Percentiles rank a stretch among this genome's conserved stretches.
Evolutionary conservation across 37 sponge, comb jelly and placozoan genomes (phyloP).

Genomic region (Hormiphora californensis): DNA sequence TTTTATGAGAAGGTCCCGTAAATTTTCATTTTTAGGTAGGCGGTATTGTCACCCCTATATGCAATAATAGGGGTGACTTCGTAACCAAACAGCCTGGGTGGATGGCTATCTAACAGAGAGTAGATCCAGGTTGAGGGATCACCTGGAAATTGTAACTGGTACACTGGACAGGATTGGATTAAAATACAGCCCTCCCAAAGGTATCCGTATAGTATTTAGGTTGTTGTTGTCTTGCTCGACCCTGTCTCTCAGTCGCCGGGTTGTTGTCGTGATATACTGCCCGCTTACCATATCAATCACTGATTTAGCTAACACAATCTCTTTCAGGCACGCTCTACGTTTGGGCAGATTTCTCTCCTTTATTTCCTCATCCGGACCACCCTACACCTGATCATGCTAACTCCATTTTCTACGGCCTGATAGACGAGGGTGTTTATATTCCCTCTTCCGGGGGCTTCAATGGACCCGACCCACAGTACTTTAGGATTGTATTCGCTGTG

Average conservation of each 20-base stretch:
- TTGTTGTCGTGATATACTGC: too few relatives aligned
- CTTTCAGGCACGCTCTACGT: slow-evolving; percentile 15
- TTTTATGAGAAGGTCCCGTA: too few relatives aligned
- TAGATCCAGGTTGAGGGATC: neutral
- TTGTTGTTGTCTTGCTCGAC: too few relatives aligned
- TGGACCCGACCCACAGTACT: neutral
- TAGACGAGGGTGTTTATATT: neutral
- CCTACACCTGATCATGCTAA: neutral
- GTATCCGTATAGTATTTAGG: too few relatives aligned
- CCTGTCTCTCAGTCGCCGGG: too few relatives aligned
- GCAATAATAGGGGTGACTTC: too few relatives aligned
- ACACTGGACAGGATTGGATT: neutral
- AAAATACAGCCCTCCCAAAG: neutral
- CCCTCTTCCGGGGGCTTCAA: slow-evolving; percentile 10
- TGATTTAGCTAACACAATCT: too few relatives aligned
- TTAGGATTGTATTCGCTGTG: slow-evolving; percentile 1
- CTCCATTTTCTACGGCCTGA: neutral
- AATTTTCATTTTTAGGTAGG: too few relatives aligned
- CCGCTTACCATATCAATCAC: too few relatives aligned
- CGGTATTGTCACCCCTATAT: too few relatives aligned
- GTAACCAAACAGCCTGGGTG: too few relatives aligned
- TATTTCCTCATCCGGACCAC: neutral
- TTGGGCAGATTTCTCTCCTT: slow-evolving; percentile 12
- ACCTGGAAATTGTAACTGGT: neutral
- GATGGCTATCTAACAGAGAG: neutral